Evolutionary conservation across 1,140 invertebrate species (phyloP), one percentile per base, ranked within the genome.

Genomic region (Thrips palmi): DNA sequence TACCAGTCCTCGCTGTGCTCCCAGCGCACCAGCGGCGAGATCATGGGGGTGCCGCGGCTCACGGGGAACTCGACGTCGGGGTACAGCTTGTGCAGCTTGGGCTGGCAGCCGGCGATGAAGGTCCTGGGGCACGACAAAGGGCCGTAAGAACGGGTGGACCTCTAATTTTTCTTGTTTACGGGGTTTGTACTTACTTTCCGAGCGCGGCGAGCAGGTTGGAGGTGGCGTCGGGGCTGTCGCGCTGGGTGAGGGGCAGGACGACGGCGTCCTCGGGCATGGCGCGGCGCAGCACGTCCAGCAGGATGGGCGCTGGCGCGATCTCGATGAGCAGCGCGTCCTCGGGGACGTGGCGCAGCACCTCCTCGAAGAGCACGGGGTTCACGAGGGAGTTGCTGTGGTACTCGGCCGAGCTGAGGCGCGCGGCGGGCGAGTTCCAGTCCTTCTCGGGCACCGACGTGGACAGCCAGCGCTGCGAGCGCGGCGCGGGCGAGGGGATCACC

Each of bases 351-450:
- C 27, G 21, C 17, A 33, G 41, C 2, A 42, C 28, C 35, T 51
- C 48, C 28, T 51, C 48, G 33, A 52, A 51, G 7, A 44, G 32
- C 2, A 54, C 45, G 12, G 44, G 45, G 63, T 33, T 47, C 2
- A 49, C 10, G 25, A 54, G 59, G 55, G 94, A 96, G 52, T 94
- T 92, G 0, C 87, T 87, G 50, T 89, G 84, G 52, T 97, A 97
- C 47, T 87, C 82, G 3, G 88, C 59, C 0, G 85, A 92, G 0
- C 76, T 88, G 8, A 69, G 51, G 38, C 70, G 62, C 1, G 76
- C 72, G 4, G 69, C 54, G 0, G 72, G 53, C 3, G 68, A 62
- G n/a, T 71, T 65, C 88, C 86, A 92, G n/a, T 71, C 48, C 1
- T 51, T 51, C 49, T 85, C 74, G 0, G 75, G 71, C 17, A 89